phyloP scores from a whole-genome alignment of 2,113 vertebrate genomes.

The Anas platyrhynchos region DNA sequence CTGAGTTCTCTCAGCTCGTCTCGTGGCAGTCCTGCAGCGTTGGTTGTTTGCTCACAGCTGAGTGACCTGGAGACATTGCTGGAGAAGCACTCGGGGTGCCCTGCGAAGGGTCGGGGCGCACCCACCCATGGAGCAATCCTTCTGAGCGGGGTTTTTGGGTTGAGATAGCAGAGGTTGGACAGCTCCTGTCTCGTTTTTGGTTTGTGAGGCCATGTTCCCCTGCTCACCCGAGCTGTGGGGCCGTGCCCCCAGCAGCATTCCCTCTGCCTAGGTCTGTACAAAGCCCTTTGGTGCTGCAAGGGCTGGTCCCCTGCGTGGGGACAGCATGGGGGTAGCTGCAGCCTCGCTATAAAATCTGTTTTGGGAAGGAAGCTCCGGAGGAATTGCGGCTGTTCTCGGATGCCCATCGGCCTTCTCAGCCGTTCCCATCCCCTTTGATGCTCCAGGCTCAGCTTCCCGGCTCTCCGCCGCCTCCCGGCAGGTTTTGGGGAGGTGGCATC shows the following conservation, averaged over 20 bases:
- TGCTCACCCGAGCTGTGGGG: fast-evolving
- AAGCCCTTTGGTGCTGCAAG: fast-evolving
- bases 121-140: neutral
- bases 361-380: fast-evolving
- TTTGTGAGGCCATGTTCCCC: neutral
- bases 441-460: fast-evolving
- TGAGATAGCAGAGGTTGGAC: neutral
- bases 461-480: neutral
- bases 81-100: neutral
- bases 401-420: fast-evolving
- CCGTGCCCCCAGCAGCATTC: neutral
- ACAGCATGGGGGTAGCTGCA: neutral
- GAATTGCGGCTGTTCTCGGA: fast-evolving
- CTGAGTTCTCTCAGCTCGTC: neutral
- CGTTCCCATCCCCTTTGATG: fast-evolving
- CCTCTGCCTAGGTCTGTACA: no score
- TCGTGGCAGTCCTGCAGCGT: fast-evolving
- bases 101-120: neutral
- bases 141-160: neutral
- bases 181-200: no score
- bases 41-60: neutral
- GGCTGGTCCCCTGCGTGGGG: neutral
- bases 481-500: neutral
- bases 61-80: neutral
- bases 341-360: fast-evolving